These are phyloP conservation scores for Belonocnema kinseyi DNA, from an alignment of 1,140 invertebrate genomes.

Conservation along the genomic window DNA sequence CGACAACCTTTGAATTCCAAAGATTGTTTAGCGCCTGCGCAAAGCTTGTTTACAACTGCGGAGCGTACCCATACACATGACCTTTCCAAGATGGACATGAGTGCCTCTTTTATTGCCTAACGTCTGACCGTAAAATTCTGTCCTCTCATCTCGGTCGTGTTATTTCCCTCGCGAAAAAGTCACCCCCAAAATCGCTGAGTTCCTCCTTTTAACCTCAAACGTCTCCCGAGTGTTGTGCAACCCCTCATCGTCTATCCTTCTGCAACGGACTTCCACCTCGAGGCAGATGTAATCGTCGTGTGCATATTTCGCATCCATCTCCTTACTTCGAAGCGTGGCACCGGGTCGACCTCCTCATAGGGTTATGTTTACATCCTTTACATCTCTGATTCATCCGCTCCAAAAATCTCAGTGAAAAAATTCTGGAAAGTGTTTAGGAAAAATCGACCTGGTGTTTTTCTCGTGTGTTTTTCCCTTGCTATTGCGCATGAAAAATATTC, in stretches of 20 bases:
- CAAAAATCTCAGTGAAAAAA: not conserved
- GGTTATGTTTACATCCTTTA: slow-evolving; percentile 31
- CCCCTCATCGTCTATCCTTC: not conserved
- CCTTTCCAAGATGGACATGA: slow-evolving; percentile 76
- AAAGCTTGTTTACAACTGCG: slow-evolving; percentile 76
- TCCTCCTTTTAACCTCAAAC: not conserved
- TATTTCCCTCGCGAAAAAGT: slow-evolving; percentile 5
- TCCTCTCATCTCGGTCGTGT: slow-evolving; percentile 30
- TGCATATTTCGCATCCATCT: slow-evolving; percentile 36
- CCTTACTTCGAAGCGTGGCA: slow-evolving; percentile 1
- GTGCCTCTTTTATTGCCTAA: slow-evolving; percentile 62
- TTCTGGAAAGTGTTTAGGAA: not conserved
- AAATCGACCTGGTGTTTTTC: not conserved
- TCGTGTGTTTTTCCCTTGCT: slow-evolving; percentile 41
- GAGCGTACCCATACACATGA: slow-evolving; percentile 73
- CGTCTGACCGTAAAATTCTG: slow-evolving; percentile 49
- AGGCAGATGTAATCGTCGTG: slow-evolving; percentile 52
- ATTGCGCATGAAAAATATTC: slow-evolving; percentile 72
- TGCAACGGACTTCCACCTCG: slow-evolving; percentile 43
- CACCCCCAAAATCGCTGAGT: not conserved
- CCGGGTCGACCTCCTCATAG: slow-evolving; percentile 1
- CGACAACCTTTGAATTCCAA: too few species aligned
- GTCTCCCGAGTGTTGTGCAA: not conserved
- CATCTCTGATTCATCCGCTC: not conserved
- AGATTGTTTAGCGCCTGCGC: slow-evolving; percentile 70